Conservation (phyloP, 2,888 invertebrate genomes). For the Cerastis leucographa region DNA sequence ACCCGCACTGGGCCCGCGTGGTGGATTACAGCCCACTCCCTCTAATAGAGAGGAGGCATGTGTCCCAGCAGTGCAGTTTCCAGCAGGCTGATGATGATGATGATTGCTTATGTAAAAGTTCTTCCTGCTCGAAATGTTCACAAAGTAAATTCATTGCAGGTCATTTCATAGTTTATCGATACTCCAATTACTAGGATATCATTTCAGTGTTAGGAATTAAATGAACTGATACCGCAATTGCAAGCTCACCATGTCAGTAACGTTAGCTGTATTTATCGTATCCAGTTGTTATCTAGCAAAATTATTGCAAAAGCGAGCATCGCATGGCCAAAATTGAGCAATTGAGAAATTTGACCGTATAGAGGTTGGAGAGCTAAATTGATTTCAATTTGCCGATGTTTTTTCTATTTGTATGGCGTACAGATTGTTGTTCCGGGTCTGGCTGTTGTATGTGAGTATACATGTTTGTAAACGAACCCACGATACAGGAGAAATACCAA, state of each 20-base stretch:
- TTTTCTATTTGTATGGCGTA: too few species aligned
- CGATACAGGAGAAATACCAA: too few species aligned
- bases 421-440: too few species aligned
- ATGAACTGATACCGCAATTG: slow-evolving; percentile 14
- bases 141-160: not conserved
- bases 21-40: too few species aligned
- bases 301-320: slow-evolving; percentile 30
- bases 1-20: too few species aligned
- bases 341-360: slow-evolving; percentile 52
- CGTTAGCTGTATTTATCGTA: slow-evolving; percentile 39
- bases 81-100: too few species aligned
- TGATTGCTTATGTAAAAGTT: too few species aligned
- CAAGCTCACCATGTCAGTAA: slow-evolving; percentile 17
- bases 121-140: not conserved
- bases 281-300: slow-evolving; percentile 31
- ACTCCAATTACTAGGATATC: not conserved
- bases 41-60: too few species aligned
- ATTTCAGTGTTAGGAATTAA: slow-evolving; percentile 3
- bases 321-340: slow-evolving; percentile 43
- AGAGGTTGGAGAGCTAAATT: slow-evolving; percentile 31
- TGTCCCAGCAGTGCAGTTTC: too few species aligned
- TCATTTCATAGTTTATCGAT: not conserved
- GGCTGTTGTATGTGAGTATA: too few species aligned
- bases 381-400: slow-evolving; percentile 41
- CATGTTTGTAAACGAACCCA: too few species aligned